Base-by-base conservation (phyloP, 2,113 vertebrate species). In the Ctenomys sociabilis region DNA sequence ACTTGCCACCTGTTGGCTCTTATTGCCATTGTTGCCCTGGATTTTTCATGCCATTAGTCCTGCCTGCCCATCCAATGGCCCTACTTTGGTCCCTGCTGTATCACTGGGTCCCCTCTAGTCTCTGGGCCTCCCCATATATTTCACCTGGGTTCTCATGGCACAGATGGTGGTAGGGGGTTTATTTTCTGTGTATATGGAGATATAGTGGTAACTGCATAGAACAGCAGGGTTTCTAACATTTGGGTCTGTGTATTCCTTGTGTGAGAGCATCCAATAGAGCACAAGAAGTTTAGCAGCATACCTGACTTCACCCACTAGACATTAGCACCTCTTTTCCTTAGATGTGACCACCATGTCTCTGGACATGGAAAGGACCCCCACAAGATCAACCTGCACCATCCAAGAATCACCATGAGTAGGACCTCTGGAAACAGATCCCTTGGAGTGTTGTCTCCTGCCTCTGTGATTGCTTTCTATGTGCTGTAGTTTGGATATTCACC, bases 211-310 rank as follows among this genome's bases (percentile, higher is more conserved):
- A 89, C 59, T 1, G 2, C n/a, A 26, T 16, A 82, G 66, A 54
- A 91, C 17, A 90, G 70, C 32, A 64, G 59, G 17, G 7, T 57
- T 97, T 84, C 45, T 40, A 86, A 93, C 22, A 88, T 32, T 85
- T 85, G 16, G 16, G 26, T 4, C 9, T n/a, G 10, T 12, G 26
- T 40, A 22, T 57, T 82, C 66, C 37, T 13, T 54, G 12, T 84
- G 43, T n/a, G 5, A 21, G 26, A 5, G 19, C n/a, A 26, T 59
- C 22, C n/a, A 85, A 30, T 66, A 45, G 24, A 52, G 37, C 49
- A 13, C 7, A 63, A 4, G 21, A 77, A 77, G 54, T 52, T 40
- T 82, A 82, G 19, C 4, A 49, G 57, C 49, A 72, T 90, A 54
- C 59, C 17, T 61, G 40, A 72, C n/a, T 93, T 45, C 80, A 21